Evolutionary conservation across 2,797 vertebrate species (phyloP).

Genomic region (Karalla daura): DNA sequence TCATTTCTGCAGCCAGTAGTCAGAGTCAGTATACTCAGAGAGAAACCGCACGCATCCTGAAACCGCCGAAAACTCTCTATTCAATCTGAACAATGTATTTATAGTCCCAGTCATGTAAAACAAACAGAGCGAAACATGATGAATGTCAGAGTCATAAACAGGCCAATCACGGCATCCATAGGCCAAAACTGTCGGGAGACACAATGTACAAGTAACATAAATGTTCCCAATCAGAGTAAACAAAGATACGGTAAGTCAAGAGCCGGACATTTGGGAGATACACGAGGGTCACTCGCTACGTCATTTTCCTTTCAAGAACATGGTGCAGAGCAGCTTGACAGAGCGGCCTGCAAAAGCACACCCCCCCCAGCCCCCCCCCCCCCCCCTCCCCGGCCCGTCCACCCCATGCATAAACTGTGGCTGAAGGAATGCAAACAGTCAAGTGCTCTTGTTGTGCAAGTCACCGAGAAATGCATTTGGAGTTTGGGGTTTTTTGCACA

Average conservation of each 20-base stretch:
- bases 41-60: conserved; percentile 33
- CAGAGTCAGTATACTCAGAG: conserved; percentile 27
- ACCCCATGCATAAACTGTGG: conserved; percentile 68
- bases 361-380: too few relatives aligned
- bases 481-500: conserved; percentile 31
- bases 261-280: conserved; percentile 52
- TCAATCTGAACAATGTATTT: conserved; percentile 55
- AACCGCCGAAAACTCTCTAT: conserved; percentile 31
- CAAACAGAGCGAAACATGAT: conserved; percentile 57
- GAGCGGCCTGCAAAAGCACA: conserved; percentile 55
- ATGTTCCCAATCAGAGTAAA: conserved; percentile 71
- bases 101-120: conserved; percentile 44
- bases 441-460: conserved; percentile 51
- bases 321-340: conserved; percentile 60
- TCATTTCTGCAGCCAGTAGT: conserved; percentile 34
- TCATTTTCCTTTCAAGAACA: conserved; percentile 50
- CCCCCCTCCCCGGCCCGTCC: too few relatives aligned
- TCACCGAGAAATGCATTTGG: conserved; percentile 44
- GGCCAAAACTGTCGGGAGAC: conserved; percentile 46
- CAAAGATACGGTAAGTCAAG: conserved; percentile 60
- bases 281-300: conserved; percentile 53
- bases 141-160: conserved; percentile 62
- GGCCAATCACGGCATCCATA: conserved; percentile 38
- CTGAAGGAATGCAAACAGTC: conserved; percentile 77
- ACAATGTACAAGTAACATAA: conserved; percentile 57